A percentile compares a stretch with the other conserved stretches of the same genome.
Conservation (phyloP, 2,888 invertebrate genomes). For the Sarcophaga caerulescens region DNA sequence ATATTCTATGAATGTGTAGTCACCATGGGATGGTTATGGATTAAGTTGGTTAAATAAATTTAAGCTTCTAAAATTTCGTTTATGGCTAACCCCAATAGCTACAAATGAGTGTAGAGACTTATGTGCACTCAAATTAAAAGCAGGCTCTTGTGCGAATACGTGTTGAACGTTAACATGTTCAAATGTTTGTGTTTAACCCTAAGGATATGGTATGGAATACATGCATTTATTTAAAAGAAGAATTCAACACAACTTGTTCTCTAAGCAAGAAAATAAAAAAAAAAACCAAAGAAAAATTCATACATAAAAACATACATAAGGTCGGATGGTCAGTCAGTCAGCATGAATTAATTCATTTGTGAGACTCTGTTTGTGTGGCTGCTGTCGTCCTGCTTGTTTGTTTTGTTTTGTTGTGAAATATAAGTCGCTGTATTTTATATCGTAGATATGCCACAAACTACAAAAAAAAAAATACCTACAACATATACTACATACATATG, state of each 20-base stretch:
- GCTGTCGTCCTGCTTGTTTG: constrained; percentile 3
- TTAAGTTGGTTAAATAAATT: constrained; percentile 51
- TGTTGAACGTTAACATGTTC: constrained; percentile 13
- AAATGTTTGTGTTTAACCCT: constrained; percentile 38
- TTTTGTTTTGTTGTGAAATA: constrained; percentile 42
- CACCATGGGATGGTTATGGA: constrained; percentile 57
- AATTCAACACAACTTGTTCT: neutral
- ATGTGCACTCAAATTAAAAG: neutral
- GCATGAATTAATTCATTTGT: constrained; percentile 70
- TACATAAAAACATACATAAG: constrained; percentile 64
- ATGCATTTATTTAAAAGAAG: constrained; percentile 39
- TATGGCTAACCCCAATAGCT: neutral
- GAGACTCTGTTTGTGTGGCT: neutral
- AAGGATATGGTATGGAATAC: constrained; percentile 39
- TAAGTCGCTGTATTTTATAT: constrained; percentile 6
- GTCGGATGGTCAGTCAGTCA: constrained; percentile 64
- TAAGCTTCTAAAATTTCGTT: neutral
- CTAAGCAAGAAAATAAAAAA: neutral
- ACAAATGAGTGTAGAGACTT: constrained; percentile 11
- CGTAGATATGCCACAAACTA: constrained; percentile 23
- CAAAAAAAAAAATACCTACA: too few relatives aligned
- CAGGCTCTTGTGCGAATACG: neutral
- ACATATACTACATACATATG: too few relatives aligned
- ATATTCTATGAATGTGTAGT: constrained; percentile 16
- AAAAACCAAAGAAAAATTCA: neutral